Evolutionary conservation across 2,888 invertebrate genomes (phyloP).

Genomic region (Leptinotarsa rubiginosa): DNA sequence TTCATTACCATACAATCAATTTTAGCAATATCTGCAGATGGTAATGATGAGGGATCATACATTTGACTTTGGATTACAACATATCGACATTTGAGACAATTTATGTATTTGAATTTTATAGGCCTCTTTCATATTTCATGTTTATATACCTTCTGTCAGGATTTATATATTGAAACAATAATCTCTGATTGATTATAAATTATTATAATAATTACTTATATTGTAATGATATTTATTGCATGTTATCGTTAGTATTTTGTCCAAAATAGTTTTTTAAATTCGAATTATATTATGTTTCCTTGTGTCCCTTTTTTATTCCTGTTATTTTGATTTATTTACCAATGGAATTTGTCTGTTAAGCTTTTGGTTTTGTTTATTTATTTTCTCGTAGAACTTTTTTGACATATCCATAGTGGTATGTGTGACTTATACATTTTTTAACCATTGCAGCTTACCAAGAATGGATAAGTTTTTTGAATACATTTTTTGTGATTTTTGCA

Average conservation of each 20-base stretch:
- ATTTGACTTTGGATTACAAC: neutral
- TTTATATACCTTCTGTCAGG: too few relatives aligned
- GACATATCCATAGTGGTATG: constrained; percentile 66
- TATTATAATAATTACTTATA: neutral
- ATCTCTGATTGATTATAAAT: neutral
- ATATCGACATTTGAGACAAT: neutral
- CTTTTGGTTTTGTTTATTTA: constrained; percentile 32
- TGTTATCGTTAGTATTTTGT: constrained; percentile 12
- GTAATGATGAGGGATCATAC: neutral
- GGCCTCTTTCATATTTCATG: neutral
- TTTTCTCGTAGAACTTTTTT: constrained; percentile 57
- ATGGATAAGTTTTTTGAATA: constrained; percentile 51
- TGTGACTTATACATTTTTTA: constrained; percentile 64
- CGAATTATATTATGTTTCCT: constrained; percentile 9
- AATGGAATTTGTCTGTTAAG: constrained; percentile 22
- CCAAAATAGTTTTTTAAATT: constrained; percentile 3
- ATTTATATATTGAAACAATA: too few relatives aligned
- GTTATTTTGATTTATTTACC: constrained; percentile 27
- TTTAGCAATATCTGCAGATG: too few relatives aligned
- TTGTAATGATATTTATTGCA: neutral
- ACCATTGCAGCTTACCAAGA: constrained; percentile 66
- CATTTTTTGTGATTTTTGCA: constrained; percentile 59
- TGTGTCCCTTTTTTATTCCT: constrained; percentile 14
- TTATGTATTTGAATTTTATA: neutral
- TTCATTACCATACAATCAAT: too few relatives aligned